Base-by-base conservation (phyloP, 2,113 vertebrate genomes). In the Spermophilus dauricus region DNA sequence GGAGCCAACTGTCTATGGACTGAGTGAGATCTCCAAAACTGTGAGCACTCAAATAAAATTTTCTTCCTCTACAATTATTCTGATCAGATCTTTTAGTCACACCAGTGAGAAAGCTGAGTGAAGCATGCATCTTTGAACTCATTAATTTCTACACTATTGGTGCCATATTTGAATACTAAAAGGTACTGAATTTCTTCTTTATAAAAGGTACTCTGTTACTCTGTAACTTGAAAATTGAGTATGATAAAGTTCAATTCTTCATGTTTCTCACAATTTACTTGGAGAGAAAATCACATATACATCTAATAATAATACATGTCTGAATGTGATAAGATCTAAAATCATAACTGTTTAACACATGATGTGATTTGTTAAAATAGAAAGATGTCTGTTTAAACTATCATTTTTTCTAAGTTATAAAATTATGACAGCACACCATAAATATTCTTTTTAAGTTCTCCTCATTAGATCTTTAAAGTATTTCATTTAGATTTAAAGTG, bases 401-500 rank as follows among this genome's bases (percentile, higher is more conserved):
- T 70, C 42, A 84, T 81, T 94, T 95, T 95, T 94, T 56, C 48
- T 85, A 6, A 94, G 37, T 85, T 90, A 90, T 65, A 17, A 37
- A 94, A 77, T 84, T 92, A 53, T 95, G 87, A 95, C 83, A 95
- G 51, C 26, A 48, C 2, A 69, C 20, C 14, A 61, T 82, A 89
- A 96, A 96, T 93, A 97, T 32, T 22, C 7, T 76, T 94, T 95
- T 76, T 39, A 78, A 94, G 34, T 90, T 67, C 39, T 83, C 3
- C 65, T 95, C 39, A 90, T 77, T 87, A 87, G 42, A 84, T 84
- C 72, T 91, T 63, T 95, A 89, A 94, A 89, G 78, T 26, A 16
- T 77, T 86, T 96, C 84, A 63, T 67, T 86, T 93, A 90, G 84
- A 96, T 96, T 96, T 95, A 84, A 67, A 92, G 2, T 76, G 7